These are phyloP conservation scores for Dicroscelio sp. DNA, from an alignment of 2,888 invertebrate genomes.

Conservation along the genomic window DNA sequence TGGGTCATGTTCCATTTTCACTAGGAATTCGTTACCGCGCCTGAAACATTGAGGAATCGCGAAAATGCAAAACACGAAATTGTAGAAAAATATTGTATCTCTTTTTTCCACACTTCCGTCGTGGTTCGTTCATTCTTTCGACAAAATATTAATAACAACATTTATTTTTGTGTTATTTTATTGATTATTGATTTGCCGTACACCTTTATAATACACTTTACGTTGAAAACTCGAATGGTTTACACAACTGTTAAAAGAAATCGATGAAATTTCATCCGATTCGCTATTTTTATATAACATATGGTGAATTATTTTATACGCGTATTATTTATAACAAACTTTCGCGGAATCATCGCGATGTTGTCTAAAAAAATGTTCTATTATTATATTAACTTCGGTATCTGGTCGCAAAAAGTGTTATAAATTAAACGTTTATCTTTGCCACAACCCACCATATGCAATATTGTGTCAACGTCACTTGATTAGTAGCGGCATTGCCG, in stretches of 20 bases:
- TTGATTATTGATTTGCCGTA: neutral
- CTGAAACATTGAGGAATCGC: no score
- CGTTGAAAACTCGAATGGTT: neutral
- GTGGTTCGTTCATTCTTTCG: no score
- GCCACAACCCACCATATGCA: neutral
- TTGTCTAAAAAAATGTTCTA: no score
- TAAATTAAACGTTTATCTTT: slow-evolving; percentile 21
- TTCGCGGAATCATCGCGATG: no score
- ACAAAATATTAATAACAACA: neutral
- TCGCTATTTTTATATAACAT: neutral
- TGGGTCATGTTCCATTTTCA: no score
- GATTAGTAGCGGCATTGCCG: slow-evolving; percentile 30
- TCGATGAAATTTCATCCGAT: neutral
- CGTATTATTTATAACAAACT: neutral
- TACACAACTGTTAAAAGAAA: neutral
- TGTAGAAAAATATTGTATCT: no score
- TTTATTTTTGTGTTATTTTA: neutral
- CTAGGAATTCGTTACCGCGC: no score
- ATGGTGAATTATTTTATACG: neutral
- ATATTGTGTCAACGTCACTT: slow-evolving; percentile 35
- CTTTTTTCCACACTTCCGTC: no score
- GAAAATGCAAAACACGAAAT: no score
- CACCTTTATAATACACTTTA: neutral
- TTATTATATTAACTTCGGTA: no score
- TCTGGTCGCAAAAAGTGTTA: neutral